Conservation (phyloP, 2,113 vertebrate species). For the Ibidorhyncha struthersii region DNA sequence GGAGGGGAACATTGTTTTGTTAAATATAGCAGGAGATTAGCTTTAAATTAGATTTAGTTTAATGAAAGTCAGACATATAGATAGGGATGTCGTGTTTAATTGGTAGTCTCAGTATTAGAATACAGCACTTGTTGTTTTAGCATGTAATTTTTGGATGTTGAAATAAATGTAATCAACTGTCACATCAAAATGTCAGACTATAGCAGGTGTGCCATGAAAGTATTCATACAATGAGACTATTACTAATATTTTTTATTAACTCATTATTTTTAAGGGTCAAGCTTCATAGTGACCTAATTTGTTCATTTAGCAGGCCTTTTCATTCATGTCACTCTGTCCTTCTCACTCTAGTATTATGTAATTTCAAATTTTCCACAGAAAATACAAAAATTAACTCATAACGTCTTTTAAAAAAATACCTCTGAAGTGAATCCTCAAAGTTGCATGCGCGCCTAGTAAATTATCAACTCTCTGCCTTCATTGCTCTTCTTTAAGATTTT, state of each 20-base stretch:
- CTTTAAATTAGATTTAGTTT: conserved; percentile 42
- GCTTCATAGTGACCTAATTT: neutral
- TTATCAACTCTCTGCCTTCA: neutral
- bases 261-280: neutral
- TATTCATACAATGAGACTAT: neutral
- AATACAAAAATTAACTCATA: neutral
- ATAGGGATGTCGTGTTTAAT: neutral
- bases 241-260: neutral
- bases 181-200: neutral
- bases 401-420: neutral
- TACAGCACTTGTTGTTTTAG: conserved; percentile 1
- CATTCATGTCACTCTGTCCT: neutral
- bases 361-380: neutral
- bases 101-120: conserved; percentile 1
- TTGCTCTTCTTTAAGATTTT: neutral
- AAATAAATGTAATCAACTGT: neutral
- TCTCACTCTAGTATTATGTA: neutral
- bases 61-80: neutral
- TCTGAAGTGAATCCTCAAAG: neutral
- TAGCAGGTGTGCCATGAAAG: neutral
- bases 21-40: conserved; percentile 19
- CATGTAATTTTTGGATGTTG: neutral
- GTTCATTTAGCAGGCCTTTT: neutral
- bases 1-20: neutral
- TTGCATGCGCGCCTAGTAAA: neutral